Evolutionary conservation across 2,113 vertebrate genomes (phyloP), one percentile per base, ranked within the genome.

Genomic region (Numenius arquata): DNA sequence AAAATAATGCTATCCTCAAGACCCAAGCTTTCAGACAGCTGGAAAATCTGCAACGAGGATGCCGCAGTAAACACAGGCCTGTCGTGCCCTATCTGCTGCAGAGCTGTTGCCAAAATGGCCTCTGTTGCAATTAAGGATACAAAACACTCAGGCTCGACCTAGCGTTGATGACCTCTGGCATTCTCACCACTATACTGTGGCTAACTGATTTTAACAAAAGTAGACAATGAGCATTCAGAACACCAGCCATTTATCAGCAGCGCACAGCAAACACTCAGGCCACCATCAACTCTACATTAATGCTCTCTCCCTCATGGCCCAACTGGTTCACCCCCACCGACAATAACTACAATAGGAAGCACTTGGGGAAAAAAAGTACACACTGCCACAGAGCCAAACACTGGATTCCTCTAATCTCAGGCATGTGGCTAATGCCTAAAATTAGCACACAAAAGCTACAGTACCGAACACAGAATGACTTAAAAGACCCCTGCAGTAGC

Each of bases 151-250:
- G 68, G 67, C 30, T 73, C 0, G 2, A 50, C 87, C 30, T 58
- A 55, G 53, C 10, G 2, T 15, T 53, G 77, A 32, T 56, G 88
- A 91, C 82, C 79, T 95, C 40, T 96, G 88, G 38, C n/a, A 88
- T 30, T 80, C 52, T 77, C 50, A 66, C n/a, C n/a, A 30, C 32
- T 78, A 5, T 17, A 16, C 6, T 2, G 29, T 8, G 19, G 50
- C 71, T 41, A 27, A 47, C n/a, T 36, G n/a, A 82, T 40, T 65
- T 20, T n/a, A 59, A 62, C 50, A 59, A 45, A 53, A 59, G 30
- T 1, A 77, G 72, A 71, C 88, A 70, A 40, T 0, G 0, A 0
- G 0, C 34, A 9, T 29, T 61, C 36, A 19, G 27, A 76, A 48
- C 52, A 30, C 20, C 66, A 29, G 75, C 8, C 27, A 59, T 47